Evolutionary conservation across 2,113 vertebrate species (phyloP).

Genomic region (Leucoraja erinaceus): DNA sequence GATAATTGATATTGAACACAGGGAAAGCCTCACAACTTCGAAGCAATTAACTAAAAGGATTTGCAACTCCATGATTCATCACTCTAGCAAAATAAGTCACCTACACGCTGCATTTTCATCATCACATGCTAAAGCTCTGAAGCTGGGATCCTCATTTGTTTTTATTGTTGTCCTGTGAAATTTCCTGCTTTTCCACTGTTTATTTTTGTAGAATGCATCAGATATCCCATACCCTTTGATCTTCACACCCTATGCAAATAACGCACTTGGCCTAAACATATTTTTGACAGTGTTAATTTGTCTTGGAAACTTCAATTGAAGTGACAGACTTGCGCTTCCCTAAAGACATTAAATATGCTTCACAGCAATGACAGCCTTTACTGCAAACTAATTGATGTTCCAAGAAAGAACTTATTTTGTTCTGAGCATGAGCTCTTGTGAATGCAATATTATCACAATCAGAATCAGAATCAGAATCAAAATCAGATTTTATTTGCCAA

Average conservation of each 20-base stretch:
- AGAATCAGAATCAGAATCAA: no score
- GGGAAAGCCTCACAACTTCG: conserved; percentile 83
- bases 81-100: conserved; percentile 84
- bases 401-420: conserved; percentile 39
- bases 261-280: conserved; percentile 53
- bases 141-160: conserved; percentile 61
- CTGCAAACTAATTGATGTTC: conserved; percentile 48
- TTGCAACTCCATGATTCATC: conserved; percentile 89
- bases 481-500: no score
- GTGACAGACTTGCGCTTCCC: conserved; percentile 49
- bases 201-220: conserved; percentile 60
- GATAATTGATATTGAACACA: conserved; percentile 99
- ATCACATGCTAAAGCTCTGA: conserved; percentile 52
- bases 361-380: conserved; percentile 39
- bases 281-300: conserved; percentile 46
- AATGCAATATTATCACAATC: not conserved
- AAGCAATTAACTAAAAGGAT: conserved; percentile 99
- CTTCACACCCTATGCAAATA: conserved; percentile 59
- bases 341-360: conserved; percentile 40
- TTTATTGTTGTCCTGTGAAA: conserved; percentile 66
- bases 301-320: conserved; percentile 49
- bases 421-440: not conserved
- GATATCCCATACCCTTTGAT: conserved; percentile 58
- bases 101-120: conserved; percentile 67
- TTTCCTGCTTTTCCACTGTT: conserved; percentile 64